Evolutionary conservation across 2,888 invertebrate species (phyloP).

Genomic region (Trissolcus brochymenae): DNA sequence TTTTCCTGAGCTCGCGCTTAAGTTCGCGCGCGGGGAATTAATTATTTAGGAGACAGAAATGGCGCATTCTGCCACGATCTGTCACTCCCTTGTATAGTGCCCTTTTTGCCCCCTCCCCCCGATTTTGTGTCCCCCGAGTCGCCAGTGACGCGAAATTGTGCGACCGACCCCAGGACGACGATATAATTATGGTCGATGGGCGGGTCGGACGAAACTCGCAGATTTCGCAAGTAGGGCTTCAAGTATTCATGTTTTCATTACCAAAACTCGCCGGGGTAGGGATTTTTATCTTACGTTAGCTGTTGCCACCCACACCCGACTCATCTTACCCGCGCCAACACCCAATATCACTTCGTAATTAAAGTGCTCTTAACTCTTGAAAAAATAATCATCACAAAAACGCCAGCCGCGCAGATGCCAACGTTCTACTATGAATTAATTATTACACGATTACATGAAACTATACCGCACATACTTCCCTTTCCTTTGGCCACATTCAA

Average conservation of each 20-base stretch:
- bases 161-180: constrained; percentile 73
- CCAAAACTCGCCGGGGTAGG: constrained; percentile 63
- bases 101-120: constrained; percentile 26
- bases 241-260: constrained; percentile 77
- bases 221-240: constrained; percentile 66
- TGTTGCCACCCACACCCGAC: constrained; percentile 44
- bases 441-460: constrained; percentile 27
- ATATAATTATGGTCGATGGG: constrained; percentile 75
- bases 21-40: constrained; percentile 74
- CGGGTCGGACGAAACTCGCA: constrained; percentile 57
- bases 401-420: constrained; percentile 43
- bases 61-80: constrained; percentile 70
- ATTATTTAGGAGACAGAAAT: constrained; percentile 77
- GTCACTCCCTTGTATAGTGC: constrained; percentile 59
- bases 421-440: constrained; percentile 50
- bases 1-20: constrained; percentile 64
- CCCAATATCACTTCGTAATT: constrained; percentile 56
- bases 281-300: constrained; percentile 60
- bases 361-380: constrained; percentile 57
- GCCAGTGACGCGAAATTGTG: constrained; percentile 60
- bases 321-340: constrained; percentile 33
- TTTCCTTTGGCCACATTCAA: background rate
- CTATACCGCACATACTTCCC: constrained; percentile 11
- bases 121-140: constrained; percentile 48
- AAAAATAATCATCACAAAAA: constrained; percentile 56